Conservation (phyloP, 2,888 invertebrate genomes). For the Tricholauxania praeusta region DNA sequence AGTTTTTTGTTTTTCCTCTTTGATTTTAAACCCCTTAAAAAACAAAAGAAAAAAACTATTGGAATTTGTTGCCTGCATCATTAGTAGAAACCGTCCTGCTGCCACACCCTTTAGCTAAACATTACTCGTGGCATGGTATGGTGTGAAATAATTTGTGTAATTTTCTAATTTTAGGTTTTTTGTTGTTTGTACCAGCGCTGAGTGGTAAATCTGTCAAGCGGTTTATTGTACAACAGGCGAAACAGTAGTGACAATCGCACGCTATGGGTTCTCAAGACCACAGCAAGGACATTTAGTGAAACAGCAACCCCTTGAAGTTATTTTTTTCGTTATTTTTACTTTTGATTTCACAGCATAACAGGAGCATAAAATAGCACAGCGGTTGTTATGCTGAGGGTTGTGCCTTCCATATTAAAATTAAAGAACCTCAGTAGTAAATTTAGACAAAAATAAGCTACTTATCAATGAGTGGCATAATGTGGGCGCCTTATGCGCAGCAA, state of each 20-base stretch:
- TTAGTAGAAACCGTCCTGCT: background rate
- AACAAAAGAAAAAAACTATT: background rate
- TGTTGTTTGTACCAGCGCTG: background rate
- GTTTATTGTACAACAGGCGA: background rate
- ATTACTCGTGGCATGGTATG: background rate
- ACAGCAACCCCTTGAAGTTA: slow-evolving; percentile 25
- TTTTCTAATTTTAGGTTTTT: slow-evolving; percentile 30
- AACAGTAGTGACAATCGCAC: slow-evolving; percentile 9
- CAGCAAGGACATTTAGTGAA: slow-evolving; percentile 13
- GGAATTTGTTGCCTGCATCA: slow-evolving; percentile 23
- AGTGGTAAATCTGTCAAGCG: slow-evolving; percentile 31
- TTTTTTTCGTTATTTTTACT: background rate
- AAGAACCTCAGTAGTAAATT: background rate
- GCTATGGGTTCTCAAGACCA: background rate
- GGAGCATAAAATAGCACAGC: background rate
- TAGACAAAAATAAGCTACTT: background rate
- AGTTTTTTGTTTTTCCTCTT: too few relatives aligned
- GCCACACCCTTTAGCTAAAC: slow-evolving; percentile 2
- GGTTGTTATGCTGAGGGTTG: slow-evolving; percentile 20
- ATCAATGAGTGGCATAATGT: slow-evolving; percentile 11
- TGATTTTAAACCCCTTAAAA: too few relatives aligned
- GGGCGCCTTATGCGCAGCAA: slow-evolving; percentile 28
- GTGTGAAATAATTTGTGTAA: slow-evolving; percentile 30
- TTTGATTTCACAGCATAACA: background rate
- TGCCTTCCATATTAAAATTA: background rate